phyloP scores from a whole-genome alignment of 2,797 vertebrate genomes.

The Sebastes variabilis region DNA sequence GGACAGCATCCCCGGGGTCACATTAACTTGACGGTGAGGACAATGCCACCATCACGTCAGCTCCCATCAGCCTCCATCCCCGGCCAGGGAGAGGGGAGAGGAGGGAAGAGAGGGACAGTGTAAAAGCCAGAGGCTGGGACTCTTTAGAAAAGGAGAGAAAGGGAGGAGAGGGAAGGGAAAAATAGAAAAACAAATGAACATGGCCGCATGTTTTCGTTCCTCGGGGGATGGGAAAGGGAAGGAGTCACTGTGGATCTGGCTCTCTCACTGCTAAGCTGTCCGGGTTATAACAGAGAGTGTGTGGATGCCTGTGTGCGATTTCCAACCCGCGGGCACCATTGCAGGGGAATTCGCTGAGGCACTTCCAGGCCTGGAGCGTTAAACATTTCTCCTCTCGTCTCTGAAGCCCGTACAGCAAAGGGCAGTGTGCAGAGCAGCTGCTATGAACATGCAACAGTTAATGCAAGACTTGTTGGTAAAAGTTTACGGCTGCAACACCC shows the following conservation, averaged over 20 bases:
- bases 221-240: constrained; percentile 31
- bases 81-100: constrained; percentile 20
- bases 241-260: constrained; percentile 70
- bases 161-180: constrained; percentile 43
- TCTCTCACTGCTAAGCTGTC: constrained; percentile 56
- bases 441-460: constrained; percentile 38
- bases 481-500: constrained; percentile 8
- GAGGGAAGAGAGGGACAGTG: constrained; percentile 22
- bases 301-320: constrained; percentile 48
- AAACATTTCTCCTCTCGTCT: constrained; percentile 29
- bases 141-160: constrained; percentile 68
- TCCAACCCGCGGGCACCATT: constrained; percentile 36
- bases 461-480: constrained; percentile 19
- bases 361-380: constrained; percentile 49
- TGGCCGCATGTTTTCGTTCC: constrained; percentile 54
- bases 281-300: constrained; percentile 55
- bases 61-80: constrained; percentile 76
- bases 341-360: constrained; percentile 48
- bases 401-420: constrained; percentile 48
- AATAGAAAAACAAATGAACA: constrained; percentile 60
- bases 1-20: constrained; percentile 66
- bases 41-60: constrained; percentile 78
- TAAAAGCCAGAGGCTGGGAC: constrained; percentile 55
- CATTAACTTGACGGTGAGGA: constrained; percentile 73
- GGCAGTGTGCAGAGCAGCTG: constrained; percentile 40